Conservation (phyloP, 2,888 invertebrate genomes). For the Cerastoderma edule region DNA sequence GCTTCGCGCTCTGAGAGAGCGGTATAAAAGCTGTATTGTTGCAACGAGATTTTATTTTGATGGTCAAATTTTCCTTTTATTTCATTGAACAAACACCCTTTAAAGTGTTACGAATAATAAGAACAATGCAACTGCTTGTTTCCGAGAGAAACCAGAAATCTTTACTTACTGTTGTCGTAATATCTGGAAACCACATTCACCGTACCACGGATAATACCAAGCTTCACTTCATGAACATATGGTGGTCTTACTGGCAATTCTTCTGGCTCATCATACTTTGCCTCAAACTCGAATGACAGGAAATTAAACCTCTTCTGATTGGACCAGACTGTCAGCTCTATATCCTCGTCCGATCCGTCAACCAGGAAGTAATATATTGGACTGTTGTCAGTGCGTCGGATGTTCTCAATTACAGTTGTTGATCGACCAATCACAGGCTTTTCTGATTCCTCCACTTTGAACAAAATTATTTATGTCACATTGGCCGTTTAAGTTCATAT, state of each 20-base stretch:
- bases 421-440: conserved; percentile 35
- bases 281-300: conserved; percentile 40
- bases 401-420: conserved; percentile 28
- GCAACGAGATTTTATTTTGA: too few relatives aligned
- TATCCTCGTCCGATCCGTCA: conserved; percentile 32
- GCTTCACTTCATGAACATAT: conserved; percentile 36
- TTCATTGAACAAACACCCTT: too few relatives aligned
- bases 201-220: conserved; percentile 32
- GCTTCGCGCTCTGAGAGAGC: too few relatives aligned
- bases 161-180: conserved; percentile 11
- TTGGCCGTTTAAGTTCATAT: too few relatives aligned
- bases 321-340: conserved; percentile 15
- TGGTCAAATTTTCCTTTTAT: too few relatives aligned
- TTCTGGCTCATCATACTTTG: conserved; percentile 22
- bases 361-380: conserved; percentile 26
- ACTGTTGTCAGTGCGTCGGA: conserved; percentile 17
- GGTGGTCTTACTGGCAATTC: conserved; percentile 33
- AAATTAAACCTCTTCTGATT: conserved; percentile 46
- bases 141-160: too few relatives aligned
- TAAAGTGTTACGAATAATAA: too few relatives aligned
- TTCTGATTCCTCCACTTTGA: conserved; percentile 14
- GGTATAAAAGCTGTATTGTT: too few relatives aligned
- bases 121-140: too few relatives aligned
- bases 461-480: too few relatives aligned
- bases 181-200: background rate